Conservation (phyloP, 2,113 vertebrate species). For the Rana temporaria region DNA sequence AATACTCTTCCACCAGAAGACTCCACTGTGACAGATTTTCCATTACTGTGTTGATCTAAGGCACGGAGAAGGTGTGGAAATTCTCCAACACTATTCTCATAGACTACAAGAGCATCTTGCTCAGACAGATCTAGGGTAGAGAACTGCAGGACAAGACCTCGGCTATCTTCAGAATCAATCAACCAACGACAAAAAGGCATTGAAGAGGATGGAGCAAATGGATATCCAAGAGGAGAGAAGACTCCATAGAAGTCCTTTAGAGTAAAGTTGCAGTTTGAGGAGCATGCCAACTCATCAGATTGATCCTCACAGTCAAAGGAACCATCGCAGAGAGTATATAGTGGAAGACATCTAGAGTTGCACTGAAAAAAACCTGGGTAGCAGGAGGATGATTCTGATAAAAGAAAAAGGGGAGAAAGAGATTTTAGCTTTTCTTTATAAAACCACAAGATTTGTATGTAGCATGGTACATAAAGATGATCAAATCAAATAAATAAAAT, state of each 20-base stretch:
- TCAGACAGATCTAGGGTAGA: slow-evolving; percentile 75
- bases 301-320: slow-evolving; percentile 75
- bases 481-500: too few relatives aligned
- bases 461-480: not conserved
- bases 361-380: slow-evolving; percentile 31
- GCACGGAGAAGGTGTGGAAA: slow-evolving; percentile 58
- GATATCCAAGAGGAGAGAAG: slow-evolving; percentile 75
- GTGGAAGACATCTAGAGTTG: slow-evolving; percentile 64
- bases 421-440: not conserved
- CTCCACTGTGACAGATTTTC: slow-evolving; percentile 79
- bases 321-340: slow-evolving; percentile 79
- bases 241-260: slow-evolving; percentile 85
- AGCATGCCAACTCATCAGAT: slow-evolving; percentile 67
- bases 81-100: slow-evolving; percentile 61
- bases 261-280: slow-evolving; percentile 77
- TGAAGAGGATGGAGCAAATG: not conserved
- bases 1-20: slow-evolving; percentile 80
- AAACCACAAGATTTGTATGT: not conserved
- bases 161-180: slow-evolving; percentile 82
- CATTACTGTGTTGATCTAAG: slow-evolving; percentile 81
- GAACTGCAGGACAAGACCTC: slow-evolving; percentile 80
- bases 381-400: slow-evolving; percentile 25
- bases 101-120: slow-evolving; percentile 76
- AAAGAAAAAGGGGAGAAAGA: not conserved
- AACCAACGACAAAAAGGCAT: slow-evolving; percentile 79